Conservation (phyloP, 2,797 vertebrate species). For the Phoxinus dragarum region DNA sequence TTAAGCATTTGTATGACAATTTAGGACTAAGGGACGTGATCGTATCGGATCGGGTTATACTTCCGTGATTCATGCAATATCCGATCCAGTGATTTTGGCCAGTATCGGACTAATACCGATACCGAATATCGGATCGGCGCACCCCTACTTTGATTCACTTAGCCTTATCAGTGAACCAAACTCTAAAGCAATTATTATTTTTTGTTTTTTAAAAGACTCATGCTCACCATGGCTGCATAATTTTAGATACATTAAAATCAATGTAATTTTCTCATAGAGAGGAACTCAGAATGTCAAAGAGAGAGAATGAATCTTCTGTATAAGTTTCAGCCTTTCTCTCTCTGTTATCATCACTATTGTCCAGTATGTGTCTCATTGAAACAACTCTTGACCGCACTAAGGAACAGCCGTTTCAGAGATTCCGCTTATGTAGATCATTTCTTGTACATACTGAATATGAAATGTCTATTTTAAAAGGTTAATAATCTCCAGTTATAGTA, state of each 20-base stretch:
- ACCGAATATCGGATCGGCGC: no score
- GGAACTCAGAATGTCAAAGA: not conserved
- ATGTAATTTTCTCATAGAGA: not conserved
- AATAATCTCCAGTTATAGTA: not conserved
- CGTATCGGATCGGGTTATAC: no score
- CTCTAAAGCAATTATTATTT: not conserved
- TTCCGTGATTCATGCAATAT: no score
- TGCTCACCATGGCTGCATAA: not conserved
- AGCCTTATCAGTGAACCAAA: not conserved
- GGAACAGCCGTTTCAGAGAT: not conserved
- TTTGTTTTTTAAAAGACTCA: not conserved
- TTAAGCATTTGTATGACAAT: no score
- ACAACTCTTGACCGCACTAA: not conserved
- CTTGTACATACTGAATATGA: not conserved
- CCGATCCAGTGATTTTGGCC: no score
- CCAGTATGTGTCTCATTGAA: not conserved
- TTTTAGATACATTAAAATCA: not conserved
- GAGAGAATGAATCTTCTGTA: not conserved
- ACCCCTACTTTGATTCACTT: not conserved
- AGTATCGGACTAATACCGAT: no score
- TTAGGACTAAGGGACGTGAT: no score
- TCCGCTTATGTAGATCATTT: not conserved
- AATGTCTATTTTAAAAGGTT: not conserved
- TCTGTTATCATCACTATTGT: slow-evolving; percentile 1
- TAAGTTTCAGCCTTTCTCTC: not conserved